Conservation (phyloP, 2,888 invertebrate species). For the Cheilosia soror region DNA sequence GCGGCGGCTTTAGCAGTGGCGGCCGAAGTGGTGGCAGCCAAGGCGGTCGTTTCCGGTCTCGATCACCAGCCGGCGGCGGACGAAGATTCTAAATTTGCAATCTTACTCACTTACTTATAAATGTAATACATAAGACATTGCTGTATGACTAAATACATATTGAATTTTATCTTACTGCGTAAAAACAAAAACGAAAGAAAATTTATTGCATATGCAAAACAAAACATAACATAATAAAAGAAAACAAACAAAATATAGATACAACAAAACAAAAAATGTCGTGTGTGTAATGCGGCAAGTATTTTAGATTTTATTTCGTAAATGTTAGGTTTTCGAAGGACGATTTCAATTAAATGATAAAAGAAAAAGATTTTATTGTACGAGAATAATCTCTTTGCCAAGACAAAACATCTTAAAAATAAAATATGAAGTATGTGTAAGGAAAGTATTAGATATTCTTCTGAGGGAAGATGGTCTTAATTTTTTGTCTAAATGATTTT, state of each 20-base stretch:
- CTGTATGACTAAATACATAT: conserved; percentile 74
- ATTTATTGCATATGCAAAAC: neutral
- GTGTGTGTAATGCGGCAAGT: conserved; percentile 61
- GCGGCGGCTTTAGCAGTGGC: conserved; percentile 84
- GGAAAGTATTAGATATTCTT: conserved; percentile 63
- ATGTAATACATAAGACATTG: conserved; percentile 66
- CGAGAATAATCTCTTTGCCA: conserved; percentile 56
- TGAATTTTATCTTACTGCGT: conserved; percentile 71
- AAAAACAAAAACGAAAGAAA: conserved; percentile 31
- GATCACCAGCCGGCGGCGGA: conserved; percentile 81
- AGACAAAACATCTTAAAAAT: conserved; percentile 54
- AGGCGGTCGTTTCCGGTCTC: conserved; percentile 82
- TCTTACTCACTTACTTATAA: conserved; percentile 68
- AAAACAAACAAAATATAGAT: conserved; percentile 15
- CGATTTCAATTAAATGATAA: conserved; percentile 27
- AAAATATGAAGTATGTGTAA: conserved; percentile 53
- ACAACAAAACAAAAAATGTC: conserved; percentile 37
- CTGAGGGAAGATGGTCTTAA: conserved; percentile 55
- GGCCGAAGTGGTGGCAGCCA: conserved; percentile 84
- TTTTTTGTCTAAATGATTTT: conserved; percentile 60
- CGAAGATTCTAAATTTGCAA: conserved; percentile 76
- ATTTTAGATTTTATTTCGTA: conserved; percentile 73
- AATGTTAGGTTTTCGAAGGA: conserved; percentile 70
- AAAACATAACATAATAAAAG: conserved; percentile 4
- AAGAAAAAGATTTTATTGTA: conserved; percentile 47